A percentile compares a stretch with the other conserved stretches of the same genome.
These are phyloP conservation scores for Escarpia spicata DNA, from an alignment of 2,888 invertebrate genomes.

Conservation along the genomic window DNA sequence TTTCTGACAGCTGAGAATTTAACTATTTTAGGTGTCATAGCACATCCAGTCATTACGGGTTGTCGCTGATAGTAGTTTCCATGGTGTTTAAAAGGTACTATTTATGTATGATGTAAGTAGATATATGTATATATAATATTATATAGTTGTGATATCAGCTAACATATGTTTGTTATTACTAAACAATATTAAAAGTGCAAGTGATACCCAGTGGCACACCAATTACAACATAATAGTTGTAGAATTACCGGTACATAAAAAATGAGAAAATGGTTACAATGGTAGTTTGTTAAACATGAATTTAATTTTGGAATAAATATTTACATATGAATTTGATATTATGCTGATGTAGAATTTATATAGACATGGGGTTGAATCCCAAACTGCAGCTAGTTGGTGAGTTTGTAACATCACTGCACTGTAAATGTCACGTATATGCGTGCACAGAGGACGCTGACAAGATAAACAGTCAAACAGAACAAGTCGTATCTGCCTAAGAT, in stretches of 20 bases:
- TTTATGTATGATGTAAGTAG: not conserved
- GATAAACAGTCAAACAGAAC: no score
- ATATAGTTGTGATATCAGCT: not conserved
- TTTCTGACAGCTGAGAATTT: no score
- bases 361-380: no score
- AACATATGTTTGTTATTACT: not conserved
- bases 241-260: not conserved
- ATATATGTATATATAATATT: not conserved
- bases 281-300: not conserved
- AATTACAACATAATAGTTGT: not conserved
- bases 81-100: not conserved
- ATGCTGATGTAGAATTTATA: no score
- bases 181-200: not conserved
- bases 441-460: no score
- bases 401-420: no score
- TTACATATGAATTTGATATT: not conserved
- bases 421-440: no score
- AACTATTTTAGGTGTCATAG: no score
- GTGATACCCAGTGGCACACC: not conserved
- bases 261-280: not conserved
- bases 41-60: no score
- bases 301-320: not conserved
- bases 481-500: no score
- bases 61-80: not conserved
- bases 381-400: no score